These are phyloP conservation scores for Parazoanthus atlanticus DNA, from an alignment of 92 coral and sea anemone genomes.

Conservation along the genomic window DNA sequence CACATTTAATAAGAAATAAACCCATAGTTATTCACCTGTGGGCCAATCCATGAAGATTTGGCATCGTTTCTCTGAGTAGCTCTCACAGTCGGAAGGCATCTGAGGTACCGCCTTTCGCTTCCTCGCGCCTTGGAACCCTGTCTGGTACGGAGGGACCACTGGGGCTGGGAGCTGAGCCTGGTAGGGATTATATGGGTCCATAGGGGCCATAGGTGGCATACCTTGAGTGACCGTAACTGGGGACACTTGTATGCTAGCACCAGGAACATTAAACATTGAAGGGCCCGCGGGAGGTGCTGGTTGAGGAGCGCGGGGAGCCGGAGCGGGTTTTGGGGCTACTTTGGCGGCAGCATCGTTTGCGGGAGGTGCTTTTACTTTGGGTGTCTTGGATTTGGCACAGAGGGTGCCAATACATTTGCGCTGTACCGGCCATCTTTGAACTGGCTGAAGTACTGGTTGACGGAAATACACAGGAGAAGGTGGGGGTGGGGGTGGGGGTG, in stretches of 20 bases:
- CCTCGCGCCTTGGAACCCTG: conserved; percentile 22
- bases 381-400: conserved; percentile 18
- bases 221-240: conserved; percentile 51
- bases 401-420: conserved; percentile 31
- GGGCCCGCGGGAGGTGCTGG: conserved; percentile 52
- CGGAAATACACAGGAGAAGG: conserved; percentile 11
- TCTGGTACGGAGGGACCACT: conserved; percentile 23
- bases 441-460: conserved; percentile 13
- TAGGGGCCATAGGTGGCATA: conserved; percentile 10
- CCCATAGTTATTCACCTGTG: conserved; percentile 52
- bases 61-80: conserved; percentile 69
- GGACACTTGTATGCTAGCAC: conserved; percentile 64
- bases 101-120: conserved; percentile 34
- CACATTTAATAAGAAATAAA: background rate
- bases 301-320: conserved; percentile 29
- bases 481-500: background rate
- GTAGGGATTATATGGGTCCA: conserved; percentile 35
- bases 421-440: conserved; percentile 33
- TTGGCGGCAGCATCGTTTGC: background rate
- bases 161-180: conserved; percentile 27
- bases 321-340: background rate
- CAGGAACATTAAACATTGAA: conserved; percentile 54
- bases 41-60: conserved; percentile 91
- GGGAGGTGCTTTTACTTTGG: background rate
- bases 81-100: conserved; percentile 76